These are phyloP conservation scores for Bubo scandiacus DNA, from an alignment of 2,113 vertebrate species.

Conservation along the genomic window DNA sequence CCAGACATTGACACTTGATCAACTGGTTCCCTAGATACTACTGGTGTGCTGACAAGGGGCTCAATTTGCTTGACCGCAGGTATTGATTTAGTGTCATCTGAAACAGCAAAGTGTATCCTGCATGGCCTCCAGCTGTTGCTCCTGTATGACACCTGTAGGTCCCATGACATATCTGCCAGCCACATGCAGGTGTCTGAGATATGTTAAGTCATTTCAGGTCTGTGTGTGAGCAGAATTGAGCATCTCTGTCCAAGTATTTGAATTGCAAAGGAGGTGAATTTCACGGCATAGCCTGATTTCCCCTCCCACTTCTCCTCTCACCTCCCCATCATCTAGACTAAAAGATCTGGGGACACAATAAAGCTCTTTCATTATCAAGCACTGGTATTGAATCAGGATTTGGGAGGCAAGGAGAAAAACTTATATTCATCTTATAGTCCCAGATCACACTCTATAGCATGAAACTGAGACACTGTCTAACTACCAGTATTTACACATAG, in stretches of 20 bases:
- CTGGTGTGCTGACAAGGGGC: background rate
- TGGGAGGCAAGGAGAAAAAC: background rate
- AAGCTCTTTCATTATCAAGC: background rate
- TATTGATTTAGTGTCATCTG: background rate
- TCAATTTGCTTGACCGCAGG: background rate
- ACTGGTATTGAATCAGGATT: background rate
- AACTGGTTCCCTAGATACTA: background rate
- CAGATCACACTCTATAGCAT: background rate
- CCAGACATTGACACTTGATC: background rate
- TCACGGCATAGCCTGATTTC: background rate
- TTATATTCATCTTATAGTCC: background rate
- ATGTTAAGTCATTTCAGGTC: background rate
- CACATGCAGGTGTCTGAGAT: background rate
- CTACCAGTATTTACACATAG: background rate
- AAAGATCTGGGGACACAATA: background rate
- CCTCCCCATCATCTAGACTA: background rate
- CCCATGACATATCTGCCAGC: background rate
- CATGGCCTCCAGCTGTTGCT: background rate
- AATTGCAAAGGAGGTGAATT: background rate
- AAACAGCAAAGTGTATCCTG: background rate
- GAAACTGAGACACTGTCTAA: background rate
- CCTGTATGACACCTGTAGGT: background rate
- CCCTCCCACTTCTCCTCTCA: background rate
- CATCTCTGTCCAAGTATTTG: background rate
- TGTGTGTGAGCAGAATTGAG: background rate